These are phyloP conservation scores for Pseudotriccus pelzelni DNA, from an alignment of 2,797 vertebrate species.

Conservation along the genomic window DNA sequence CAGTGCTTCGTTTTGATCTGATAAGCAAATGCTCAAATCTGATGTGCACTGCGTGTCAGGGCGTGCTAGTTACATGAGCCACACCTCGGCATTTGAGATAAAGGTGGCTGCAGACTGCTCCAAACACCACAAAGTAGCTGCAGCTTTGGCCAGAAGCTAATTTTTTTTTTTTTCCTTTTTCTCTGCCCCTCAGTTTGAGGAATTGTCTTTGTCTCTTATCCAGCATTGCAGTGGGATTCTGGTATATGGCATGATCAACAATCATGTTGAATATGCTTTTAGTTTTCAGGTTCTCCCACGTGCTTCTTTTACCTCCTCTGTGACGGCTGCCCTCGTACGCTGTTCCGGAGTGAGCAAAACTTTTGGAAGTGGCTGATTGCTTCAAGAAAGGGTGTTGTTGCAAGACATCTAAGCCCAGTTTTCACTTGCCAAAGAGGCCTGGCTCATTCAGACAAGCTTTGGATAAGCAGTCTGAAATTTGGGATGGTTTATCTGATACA, in stretches of 20 bases:
- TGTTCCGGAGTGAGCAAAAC: not conserved
- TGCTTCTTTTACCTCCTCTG: not conserved
- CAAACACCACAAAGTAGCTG: not conserved
- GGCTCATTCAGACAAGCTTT: slow-evolving; percentile 13
- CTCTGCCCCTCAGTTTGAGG: not conserved
- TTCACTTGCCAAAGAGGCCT: not conserved
- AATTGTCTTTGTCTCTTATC: not conserved
- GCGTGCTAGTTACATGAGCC: not conserved
- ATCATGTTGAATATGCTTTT: not conserved
- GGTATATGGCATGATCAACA: not conserved
- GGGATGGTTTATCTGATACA: not conserved
- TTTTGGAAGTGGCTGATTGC: not conserved
- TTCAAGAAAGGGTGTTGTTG: not conserved
- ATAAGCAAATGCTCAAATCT: slow-evolving; percentile 12
- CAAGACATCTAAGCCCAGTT: not conserved
- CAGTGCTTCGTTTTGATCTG: slow-evolving; percentile 36
- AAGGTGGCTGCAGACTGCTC: not conserved
- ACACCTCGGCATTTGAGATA: not conserved
- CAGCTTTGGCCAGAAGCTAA: not conserved
- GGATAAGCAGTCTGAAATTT: not conserved
- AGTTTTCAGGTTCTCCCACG: not conserved
- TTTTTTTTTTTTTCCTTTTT: not conserved
- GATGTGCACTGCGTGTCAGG: not conserved
- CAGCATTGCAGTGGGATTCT: not conserved
- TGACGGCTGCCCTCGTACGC: not conserved